phyloP scores from a whole-genome alignment of 1,140 invertebrate species.

The Littorina saxatilis region DNA sequence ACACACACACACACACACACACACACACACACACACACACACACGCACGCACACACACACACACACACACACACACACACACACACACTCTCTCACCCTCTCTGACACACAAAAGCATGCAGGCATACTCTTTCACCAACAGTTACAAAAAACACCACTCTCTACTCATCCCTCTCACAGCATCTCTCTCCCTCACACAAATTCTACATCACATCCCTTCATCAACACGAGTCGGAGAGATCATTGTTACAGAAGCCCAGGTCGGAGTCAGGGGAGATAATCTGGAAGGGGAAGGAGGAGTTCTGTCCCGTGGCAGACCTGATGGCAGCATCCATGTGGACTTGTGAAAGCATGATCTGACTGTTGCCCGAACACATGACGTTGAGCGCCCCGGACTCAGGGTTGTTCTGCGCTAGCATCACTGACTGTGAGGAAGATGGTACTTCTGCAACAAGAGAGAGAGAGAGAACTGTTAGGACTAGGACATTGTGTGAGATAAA shows the following conservation, averaged over 20 bases:
- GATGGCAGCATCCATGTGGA: conserved; percentile 32
- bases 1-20: not conserved
- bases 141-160: not conserved
- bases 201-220: too few species aligned
- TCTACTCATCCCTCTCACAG: too few species aligned
- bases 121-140: not conserved
- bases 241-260: conserved; percentile 31
- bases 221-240: conserved; percentile 35
- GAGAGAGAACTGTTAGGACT: too few species aligned
- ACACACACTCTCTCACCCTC: not conserved
- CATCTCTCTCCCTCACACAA: too few species aligned
- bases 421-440: conserved; percentile 2
- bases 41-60: not conserved
- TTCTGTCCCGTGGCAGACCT: not conserved
- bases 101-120: not conserved
- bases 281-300: conserved; percentile 20
- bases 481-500: too few species aligned
- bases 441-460: too few species aligned
- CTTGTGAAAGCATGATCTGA: conserved; percentile 41
- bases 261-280: conserved; percentile 31
- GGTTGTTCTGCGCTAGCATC: conserved; percentile 19
- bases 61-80: not conserved
- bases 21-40: not conserved
- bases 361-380: conserved; percentile 29
- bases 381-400: conserved; percentile 6